A percentile compares a stretch with the other conserved stretches of the same genome.
Evolutionary conservation across 2,797 vertebrate genomes (phyloP).

Genomic region (Columba guinea): DNA sequence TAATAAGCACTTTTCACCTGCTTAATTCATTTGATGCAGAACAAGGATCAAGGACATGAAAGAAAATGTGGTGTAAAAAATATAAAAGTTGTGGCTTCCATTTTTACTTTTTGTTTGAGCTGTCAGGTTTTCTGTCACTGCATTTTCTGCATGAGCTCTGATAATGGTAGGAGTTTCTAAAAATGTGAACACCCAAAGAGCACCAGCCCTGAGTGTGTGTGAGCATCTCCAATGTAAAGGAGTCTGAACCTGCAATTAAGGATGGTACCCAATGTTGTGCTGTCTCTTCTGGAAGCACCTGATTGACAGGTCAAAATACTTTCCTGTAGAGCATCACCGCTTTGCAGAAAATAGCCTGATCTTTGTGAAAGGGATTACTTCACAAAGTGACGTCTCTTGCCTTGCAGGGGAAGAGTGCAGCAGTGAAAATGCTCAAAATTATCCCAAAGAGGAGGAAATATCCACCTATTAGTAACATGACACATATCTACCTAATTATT

Average conservation of each 20-base stretch:
- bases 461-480: background rate
- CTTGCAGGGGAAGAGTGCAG: background rate
- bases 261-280: background rate
- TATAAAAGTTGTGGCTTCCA: background rate
- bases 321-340: background rate
- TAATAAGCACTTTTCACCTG: background rate
- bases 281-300: background rate
- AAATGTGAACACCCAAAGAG: background rate
- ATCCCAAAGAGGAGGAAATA: background rate
- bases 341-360: background rate
- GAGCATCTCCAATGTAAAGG: background rate
- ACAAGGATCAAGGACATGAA: background rate
- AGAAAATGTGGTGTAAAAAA: background rate
- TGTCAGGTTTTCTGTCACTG: background rate
- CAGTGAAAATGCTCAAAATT: background rate
- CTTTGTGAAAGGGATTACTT: background rate
- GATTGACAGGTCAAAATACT: background rate
- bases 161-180: background rate
- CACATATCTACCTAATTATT: background rate
- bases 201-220: background rate
- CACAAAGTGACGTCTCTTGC: background rate
- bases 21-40: background rate
- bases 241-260: background rate
- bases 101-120: background rate
- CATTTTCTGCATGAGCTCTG: background rate